Evolutionary conservation across 2,888 invertebrate species (phyloP), one percentile per base, ranked within the genome.

Genomic region (Thysanoteuthis rhombus): DNA sequence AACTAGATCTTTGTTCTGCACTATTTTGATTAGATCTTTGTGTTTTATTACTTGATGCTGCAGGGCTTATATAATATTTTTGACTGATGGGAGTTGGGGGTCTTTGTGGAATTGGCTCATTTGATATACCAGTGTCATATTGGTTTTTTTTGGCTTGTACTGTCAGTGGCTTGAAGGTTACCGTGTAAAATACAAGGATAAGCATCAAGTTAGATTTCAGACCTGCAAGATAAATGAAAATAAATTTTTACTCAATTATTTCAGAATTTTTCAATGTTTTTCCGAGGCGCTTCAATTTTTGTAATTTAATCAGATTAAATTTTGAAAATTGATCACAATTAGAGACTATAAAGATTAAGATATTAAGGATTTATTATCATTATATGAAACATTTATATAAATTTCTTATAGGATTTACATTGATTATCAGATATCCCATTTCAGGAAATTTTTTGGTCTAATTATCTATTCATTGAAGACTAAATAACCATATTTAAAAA

Each of bases 181-280:
- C 42, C 40, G 42, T 45, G n/a, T 92, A 92, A 22, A 92, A 40
- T 92, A 92, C 92, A 45, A 92, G 45, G 42, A 92, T 92, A 92
- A 92, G 40, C 92, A 92, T 45, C 92, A 92, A 92, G 40, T 92
- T 92, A n/a, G 92, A n/a, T 40, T 92, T 92, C 92, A 42, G 92
- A 40, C 92, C 92, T 92, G 92, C 42, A 92, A 92, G n/a, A 92
- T 22, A 45, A 92, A 92, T 10, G 32, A 39, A 92, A 92, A 92
- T 92, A 12, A 6, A 75, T 16, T 75, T n/a, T 75, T 75, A 75
- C 4, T 36, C 8, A 16, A 19, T 75, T 75, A 36, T 75, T 75
- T n/a, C 0, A n/a, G 19, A n/a, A 36, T 36, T 75, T 36, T 75
- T 16, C 75, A 16, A 75, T 36, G n/a, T 3, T 58, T 52, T 58